Percentiles rank a stretch among this genome's conserved stretches.
Conservation (phyloP, 2,113 vertebrate species). For the Cephalopholis sonnerati region DNA sequence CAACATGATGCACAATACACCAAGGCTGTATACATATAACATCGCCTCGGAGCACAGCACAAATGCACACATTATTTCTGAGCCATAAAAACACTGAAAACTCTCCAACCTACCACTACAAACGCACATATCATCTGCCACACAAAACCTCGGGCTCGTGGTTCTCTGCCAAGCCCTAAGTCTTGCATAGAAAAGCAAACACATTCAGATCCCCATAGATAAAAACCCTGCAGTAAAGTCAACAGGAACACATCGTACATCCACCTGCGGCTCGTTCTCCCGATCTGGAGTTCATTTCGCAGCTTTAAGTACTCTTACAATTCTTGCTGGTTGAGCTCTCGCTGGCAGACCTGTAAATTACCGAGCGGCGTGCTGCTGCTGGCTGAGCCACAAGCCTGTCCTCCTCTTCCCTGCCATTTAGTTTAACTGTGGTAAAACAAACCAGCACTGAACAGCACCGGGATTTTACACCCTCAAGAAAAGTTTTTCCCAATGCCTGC, state of each 20-base stretch:
- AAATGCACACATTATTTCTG: slow-evolving; percentile 39
- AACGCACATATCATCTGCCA: slow-evolving; percentile 35
- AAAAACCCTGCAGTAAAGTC: slow-evolving; percentile 60
- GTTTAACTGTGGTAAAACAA: slow-evolving; percentile 35
- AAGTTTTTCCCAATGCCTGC: not conserved
- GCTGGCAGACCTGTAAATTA: slow-evolving; percentile 53
- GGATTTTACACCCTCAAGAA: slow-evolving; percentile 31
- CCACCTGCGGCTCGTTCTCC: slow-evolving; percentile 47
- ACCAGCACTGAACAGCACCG: slow-evolving; percentile 2
- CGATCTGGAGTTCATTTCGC: slow-evolving; percentile 57
- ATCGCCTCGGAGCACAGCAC: slow-evolving; percentile 22
- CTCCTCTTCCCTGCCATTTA: slow-evolving; percentile 25
- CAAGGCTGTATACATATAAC: not conserved
- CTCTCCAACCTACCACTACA: slow-evolving; percentile 12
- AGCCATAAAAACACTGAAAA: slow-evolving; percentile 10
- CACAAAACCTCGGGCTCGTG: slow-evolving; percentile 48
- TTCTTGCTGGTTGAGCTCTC: slow-evolving; percentile 35
- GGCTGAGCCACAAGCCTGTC: slow-evolving; percentile 29
- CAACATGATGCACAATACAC: slow-evolving; percentile 1
- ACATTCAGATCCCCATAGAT: slow-evolving; percentile 57
- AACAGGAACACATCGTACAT: slow-evolving; percentile 65
- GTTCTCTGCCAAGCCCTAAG: slow-evolving; percentile 55
- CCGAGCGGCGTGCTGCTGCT: slow-evolving; percentile 28
- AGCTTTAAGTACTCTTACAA: slow-evolving; percentile 46
- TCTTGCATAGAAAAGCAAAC: slow-evolving; percentile 56